Percentiles rank a stretch among this genome's conserved stretches.
Conservation (phyloP, 1,140 invertebrate genomes). For the Tetramorium alpestre region DNA sequence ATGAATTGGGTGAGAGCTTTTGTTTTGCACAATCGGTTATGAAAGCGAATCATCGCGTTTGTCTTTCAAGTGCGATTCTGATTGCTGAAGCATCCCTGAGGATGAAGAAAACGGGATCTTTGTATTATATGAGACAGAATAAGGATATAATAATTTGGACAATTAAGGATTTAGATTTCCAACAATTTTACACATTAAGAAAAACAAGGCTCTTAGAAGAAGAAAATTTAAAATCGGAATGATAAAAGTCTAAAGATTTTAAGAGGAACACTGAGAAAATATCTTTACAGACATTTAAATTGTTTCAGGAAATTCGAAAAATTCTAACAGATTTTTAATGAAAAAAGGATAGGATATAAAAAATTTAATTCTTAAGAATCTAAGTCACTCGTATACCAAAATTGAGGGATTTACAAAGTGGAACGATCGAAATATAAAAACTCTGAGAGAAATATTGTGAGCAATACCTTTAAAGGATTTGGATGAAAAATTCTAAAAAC, state of each 20-base stretch:
- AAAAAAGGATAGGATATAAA: background rate
- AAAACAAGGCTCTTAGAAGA: background rate
- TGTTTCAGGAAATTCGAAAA: background rate
- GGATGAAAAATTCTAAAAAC: no score
- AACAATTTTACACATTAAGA: background rate
- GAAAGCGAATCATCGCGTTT: conserved; percentile 80
- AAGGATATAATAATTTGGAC: background rate
- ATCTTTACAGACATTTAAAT: no score
- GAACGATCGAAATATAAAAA: background rate
- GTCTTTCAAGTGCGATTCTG: conserved; percentile 69
- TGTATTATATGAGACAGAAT: background rate
- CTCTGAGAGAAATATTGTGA: no score
- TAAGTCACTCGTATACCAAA: background rate
- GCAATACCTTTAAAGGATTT: no score
- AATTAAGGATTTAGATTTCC: background rate
- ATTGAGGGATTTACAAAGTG: background rate
- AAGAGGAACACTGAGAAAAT: background rate
- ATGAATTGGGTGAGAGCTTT: conserved; percentile 28
- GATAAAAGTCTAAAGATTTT: no score
- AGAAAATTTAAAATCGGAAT: background rate
- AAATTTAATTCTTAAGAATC: background rate
- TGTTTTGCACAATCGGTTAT: conserved; percentile 71
- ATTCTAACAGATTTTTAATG: background rate
- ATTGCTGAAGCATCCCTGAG: conserved; percentile 63
- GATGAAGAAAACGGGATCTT: background rate